Percentiles rank a stretch among this genome's conserved stretches.
Conservation (phyloP, 2,888 invertebrate species). For the Pristionchus arcanus region DNA sequence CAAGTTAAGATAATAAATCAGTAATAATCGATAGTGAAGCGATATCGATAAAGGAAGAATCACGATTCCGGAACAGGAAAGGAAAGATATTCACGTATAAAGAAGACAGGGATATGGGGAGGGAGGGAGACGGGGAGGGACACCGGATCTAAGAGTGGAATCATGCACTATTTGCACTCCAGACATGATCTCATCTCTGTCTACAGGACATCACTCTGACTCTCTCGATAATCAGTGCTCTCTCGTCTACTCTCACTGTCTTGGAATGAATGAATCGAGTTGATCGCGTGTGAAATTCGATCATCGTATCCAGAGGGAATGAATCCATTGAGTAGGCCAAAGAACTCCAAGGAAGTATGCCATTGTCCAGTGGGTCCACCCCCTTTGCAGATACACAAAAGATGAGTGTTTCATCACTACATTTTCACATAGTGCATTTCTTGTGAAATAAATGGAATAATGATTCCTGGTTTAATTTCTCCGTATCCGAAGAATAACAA, state of each 20-base stretch:
- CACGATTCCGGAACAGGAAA: slow-evolving; percentile 13
- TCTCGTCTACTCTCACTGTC: neutral
- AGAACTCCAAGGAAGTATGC: neutral
- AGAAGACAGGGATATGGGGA: neutral
- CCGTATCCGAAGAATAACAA: too few relatives aligned
- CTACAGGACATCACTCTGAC: neutral
- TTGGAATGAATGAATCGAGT: neutral
- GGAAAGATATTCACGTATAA: neutral
- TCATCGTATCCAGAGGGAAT: neutral
- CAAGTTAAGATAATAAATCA: neutral
- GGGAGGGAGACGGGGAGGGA: neutral
- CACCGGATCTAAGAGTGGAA: slow-evolving; percentile 34
- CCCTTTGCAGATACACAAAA: neutral
- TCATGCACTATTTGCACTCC: slow-evolving; percentile 21
- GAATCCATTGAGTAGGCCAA: neutral
- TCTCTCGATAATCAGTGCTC: neutral
- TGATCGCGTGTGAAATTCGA: neutral
- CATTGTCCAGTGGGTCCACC: neutral
- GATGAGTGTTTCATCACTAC: too few relatives aligned
- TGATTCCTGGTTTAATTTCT: too few relatives aligned
- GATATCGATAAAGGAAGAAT: neutral
- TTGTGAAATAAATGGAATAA: too few relatives aligned
- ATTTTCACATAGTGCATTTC: too few relatives aligned
- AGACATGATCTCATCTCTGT: slow-evolving; percentile 7
- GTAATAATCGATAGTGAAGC: neutral